A percentile compares a stretch with the other conserved stretches of the same genome.
Conservation (phyloP, 2,113 vertebrate species). For the Eretmochelys imbricata region DNA sequence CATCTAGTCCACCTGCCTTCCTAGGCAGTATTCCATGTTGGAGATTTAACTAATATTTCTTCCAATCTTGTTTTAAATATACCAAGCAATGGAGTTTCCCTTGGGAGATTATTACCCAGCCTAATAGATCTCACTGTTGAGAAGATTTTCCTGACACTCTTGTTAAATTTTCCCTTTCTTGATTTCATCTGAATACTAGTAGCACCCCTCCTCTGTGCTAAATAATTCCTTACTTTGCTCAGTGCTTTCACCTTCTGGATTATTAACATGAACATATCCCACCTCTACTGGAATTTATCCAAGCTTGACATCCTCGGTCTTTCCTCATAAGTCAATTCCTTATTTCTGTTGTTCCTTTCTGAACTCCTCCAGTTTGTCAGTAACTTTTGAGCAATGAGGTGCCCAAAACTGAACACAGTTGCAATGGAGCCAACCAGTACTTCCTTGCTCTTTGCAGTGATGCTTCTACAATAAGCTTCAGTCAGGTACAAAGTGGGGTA, state of each 20-base stretch:
- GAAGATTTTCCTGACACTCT: slow-evolving; percentile 68
- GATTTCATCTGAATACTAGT: slow-evolving; percentile 54
- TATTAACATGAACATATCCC: slow-evolving; percentile 38
- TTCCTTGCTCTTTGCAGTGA: neutral
- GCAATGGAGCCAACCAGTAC: slow-evolving; percentile 54
- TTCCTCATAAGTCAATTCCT: slow-evolving; percentile 47
- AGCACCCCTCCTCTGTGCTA: slow-evolving; percentile 36
- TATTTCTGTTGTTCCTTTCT: slow-evolving; percentile 68
- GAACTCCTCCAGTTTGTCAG: slow-evolving; percentile 45
- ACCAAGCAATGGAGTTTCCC: slow-evolving; percentile 45
- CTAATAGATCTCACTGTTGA: slow-evolving; percentile 43
- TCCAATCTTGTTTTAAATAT: slow-evolving; percentile 63
- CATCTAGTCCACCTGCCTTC: slow-evolving; percentile 42
- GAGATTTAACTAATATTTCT: slow-evolving; percentile 66
- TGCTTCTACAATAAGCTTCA: neutral
- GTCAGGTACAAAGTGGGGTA: fast-evolving
- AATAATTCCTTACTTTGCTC: slow-evolving; percentile 64
- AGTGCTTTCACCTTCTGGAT: slow-evolving; percentile 42
- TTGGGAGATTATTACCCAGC: slow-evolving; percentile 60
- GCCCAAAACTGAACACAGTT: neutral
- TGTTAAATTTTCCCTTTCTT: slow-evolving; percentile 66
- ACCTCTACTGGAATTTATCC: slow-evolving; percentile 37
- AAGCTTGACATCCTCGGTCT: slow-evolving; percentile 38
- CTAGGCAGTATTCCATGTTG: slow-evolving; percentile 60
- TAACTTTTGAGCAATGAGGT: neutral